A percentile compares a stretch with the other conserved stretches of the same genome.
phyloP scores from a whole-genome alignment of 2,113 vertebrate species.

The Periophthalmus modestus region DNA sequence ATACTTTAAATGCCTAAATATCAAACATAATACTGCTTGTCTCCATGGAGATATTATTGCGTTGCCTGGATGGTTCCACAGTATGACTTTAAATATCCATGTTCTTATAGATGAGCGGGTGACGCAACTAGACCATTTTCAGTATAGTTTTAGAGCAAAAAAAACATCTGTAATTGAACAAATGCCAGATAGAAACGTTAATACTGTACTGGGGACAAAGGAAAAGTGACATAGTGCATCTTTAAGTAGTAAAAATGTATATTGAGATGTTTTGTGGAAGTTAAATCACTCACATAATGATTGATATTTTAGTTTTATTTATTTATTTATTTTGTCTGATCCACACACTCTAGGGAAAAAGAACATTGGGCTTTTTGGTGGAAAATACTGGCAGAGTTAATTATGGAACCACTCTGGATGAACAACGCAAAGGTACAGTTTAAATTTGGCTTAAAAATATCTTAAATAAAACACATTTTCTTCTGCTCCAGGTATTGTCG shows the following conservation, averaged over 20 bases:
- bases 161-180: too few relatives aligned
- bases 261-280: background rate
- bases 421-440: slow-evolving; percentile 85
- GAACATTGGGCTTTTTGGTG: slow-evolving; percentile 84
- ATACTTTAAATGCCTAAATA: too few relatives aligned
- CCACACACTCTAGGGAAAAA: slow-evolving; percentile 73
- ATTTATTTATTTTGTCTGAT: background rate
- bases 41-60: too few relatives aligned
- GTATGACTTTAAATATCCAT: too few relatives aligned
- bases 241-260: background rate
- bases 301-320: background rate
- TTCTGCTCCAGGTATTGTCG: slow-evolving; percentile 64
- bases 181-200: too few relatives aligned
- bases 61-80: too few relatives aligned
- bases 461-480: background rate
- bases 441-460: background rate
- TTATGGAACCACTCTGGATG: slow-evolving; percentile 80
- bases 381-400: slow-evolving; percentile 89
- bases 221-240: too few relatives aligned
- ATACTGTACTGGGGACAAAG: too few relatives aligned
- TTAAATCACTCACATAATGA: background rate
- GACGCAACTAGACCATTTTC: too few relatives aligned
- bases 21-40: too few relatives aligned
- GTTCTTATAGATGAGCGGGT: too few relatives aligned
- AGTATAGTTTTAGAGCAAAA: too few relatives aligned